Conservation (phyloP, 2,797 vertebrate genomes). For the Pseudocheirus occidentalis region DNA sequence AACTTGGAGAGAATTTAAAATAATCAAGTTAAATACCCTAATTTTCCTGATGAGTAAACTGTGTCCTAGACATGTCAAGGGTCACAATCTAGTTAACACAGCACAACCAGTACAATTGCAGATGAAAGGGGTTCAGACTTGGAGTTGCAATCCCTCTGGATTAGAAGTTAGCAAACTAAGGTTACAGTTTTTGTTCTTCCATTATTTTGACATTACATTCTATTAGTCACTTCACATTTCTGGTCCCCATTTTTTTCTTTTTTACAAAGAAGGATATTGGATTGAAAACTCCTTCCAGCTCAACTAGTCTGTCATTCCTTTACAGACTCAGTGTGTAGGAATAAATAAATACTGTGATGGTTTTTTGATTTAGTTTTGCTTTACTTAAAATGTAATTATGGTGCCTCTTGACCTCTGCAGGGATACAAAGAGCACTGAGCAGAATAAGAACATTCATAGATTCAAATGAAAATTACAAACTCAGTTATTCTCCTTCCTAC, state of each 20-base stretch:
- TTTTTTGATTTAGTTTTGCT: background rate
- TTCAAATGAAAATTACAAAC: background rate
- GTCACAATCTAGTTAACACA: background rate
- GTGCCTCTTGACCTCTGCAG: background rate
- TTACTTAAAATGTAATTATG: background rate
- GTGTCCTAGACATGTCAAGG: background rate
- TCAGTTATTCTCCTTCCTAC: background rate
- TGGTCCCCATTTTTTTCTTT: background rate
- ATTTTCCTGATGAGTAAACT: background rate
- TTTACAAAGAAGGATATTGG: background rate
- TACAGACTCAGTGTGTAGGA: background rate
- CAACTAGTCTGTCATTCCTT: background rate
- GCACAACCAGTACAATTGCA: background rate
- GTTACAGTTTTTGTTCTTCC: background rate
- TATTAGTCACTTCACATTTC: background rate
- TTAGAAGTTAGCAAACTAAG: background rate
- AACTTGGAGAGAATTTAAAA: background rate
- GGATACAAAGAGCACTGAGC: background rate
- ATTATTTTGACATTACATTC: background rate
- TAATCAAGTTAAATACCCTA: background rate
- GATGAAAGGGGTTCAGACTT: background rate
- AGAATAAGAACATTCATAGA: background rate
- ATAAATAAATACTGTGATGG: background rate
- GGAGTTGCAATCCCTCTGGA: background rate
- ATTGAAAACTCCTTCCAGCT: background rate